These are phyloP conservation scores for Eurystomus gularis DNA, from an alignment of 2,113 vertebrate species.

Conservation along the genomic window DNA sequence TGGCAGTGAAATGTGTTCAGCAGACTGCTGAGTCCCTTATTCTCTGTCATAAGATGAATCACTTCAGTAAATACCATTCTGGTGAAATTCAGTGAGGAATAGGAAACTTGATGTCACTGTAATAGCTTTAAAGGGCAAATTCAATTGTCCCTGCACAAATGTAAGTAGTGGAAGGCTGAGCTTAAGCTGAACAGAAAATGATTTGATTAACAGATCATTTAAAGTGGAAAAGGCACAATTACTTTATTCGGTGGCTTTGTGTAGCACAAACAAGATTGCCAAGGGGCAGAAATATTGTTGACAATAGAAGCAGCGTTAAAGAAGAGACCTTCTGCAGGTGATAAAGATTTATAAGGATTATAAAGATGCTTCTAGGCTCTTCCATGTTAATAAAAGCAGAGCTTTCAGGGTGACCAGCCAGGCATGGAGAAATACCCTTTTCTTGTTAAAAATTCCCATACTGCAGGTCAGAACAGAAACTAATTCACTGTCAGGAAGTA, in stretches of 20 bases:
- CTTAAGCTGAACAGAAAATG: background rate
- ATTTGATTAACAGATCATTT: conserved; percentile 10
- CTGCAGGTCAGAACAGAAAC: background rate
- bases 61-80: background rate
- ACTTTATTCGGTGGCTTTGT: background rate
- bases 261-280: background rate
- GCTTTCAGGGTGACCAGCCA: background rate
- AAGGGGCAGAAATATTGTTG: background rate
- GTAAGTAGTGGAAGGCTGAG: background rate
- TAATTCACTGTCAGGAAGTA: background rate
- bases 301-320: background rate
- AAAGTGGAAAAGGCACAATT: background rate
- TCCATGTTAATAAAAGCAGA: background rate
- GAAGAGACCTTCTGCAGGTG: background rate
- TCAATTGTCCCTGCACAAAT: background rate
- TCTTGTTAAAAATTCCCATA: background rate
- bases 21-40: background rate
- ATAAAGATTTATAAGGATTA: background rate
- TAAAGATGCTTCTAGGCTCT: background rate
- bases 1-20: background rate
- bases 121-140: conserved; percentile 13
- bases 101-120: background rate
- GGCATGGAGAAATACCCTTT: background rate
- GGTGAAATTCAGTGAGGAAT: background rate
- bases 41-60: background rate